Evolutionary conservation across 2,113 vertebrate species (phyloP), one percentile per base, ranked within the genome.

Genomic region (Macquaria australasica): DNA sequence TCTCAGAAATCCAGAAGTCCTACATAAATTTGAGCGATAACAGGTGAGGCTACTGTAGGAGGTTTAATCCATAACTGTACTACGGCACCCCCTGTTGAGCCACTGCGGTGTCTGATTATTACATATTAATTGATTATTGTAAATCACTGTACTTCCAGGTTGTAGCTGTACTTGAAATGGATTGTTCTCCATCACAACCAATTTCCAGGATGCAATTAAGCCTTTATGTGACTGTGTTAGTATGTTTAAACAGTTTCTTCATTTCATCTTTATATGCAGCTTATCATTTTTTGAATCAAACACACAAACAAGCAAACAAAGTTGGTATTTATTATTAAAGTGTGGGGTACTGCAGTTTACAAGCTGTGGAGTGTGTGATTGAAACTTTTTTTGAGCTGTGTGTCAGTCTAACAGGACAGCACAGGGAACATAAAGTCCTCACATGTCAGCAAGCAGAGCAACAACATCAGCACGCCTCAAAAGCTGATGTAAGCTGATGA

Each of bases 351-450:
- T 55, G 16, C 41, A 69, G 53, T 59, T 60, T 23, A 28, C 9
- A 77, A 10, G 34, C 6, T 37, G 59, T 18, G 20, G 23, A 45
- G n/a, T 20, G 9, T 73, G 16, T 51, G 9, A 7, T 16, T n/a
- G 0, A 21, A 34, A 20, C 5, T 6, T 73, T 16, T n/a, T 18
- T 3, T n/a, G 2, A 53, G 15, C 15, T 31, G 6, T 69, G 23
- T 23, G 25, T 8, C 14, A 45, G 25, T 3, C 12, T 4, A 28
- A 45, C 69, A 81, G 37, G 48, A 81, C 39, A 45, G 66, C 7
- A 77, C 37, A 31, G 71, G 25, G 89, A 71, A 91, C 90, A 89
- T 7, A 1, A 84, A 76, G 90, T 91, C 11, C 86, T 90, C 74
- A 31, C 48, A 45, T 59, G 88, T 37, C 81, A 72, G 21, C 41